Evolutionary conservation across 2,113 vertebrate genomes (phyloP), one percentile per base, ranked within the genome.

Genomic region (Ptilorrhoa leucosticta): DNA sequence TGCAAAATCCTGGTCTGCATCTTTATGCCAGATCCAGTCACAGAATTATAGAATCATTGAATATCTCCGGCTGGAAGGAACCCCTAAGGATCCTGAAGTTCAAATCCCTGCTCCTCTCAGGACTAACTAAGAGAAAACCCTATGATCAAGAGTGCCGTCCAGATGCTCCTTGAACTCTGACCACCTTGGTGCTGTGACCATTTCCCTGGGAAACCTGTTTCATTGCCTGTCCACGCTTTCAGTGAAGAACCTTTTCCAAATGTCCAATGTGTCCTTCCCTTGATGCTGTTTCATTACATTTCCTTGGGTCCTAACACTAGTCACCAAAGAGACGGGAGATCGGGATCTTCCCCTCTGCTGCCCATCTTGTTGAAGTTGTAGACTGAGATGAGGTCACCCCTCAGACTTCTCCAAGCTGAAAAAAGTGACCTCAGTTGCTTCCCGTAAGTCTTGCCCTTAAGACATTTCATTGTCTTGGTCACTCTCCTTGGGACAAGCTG

Each of bases 41-140:
- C 0, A 12, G 8, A 77, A 53, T 45, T 26, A 48, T 0, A 60
- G 70, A 87, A 50, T 37, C 20, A 37, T 3, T 37, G 44, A 89
- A 13, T 45, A 84, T 15, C 31, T 87, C 40, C 72, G 51, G 13
- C 8, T 92, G 40, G 42, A 87, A 72, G 37, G 23, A 13, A 63
- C 5, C 19, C 0, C 0, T 20, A 54, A 42, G 10, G 19, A 87
- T 45, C 15, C 57, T 6, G 2, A 3, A 66, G 9, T 39, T 7
- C 9, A 66, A 56, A 28, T 24, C 37, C 28, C 23, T 44, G 19
- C 2, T 37, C 22, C 15, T 83, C 1, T 2, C 16, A 91, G 31
- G 17, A 61, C 12, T 22, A 56, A 15, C 13, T 53, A 56, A 71
- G 27, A 58, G 3, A 61, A 84, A 87, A 83, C 7, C 22, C 20